Base-by-base conservation (phyloP, 2,888 invertebrate species). In the Trichogramma dendrolimi region DNA sequence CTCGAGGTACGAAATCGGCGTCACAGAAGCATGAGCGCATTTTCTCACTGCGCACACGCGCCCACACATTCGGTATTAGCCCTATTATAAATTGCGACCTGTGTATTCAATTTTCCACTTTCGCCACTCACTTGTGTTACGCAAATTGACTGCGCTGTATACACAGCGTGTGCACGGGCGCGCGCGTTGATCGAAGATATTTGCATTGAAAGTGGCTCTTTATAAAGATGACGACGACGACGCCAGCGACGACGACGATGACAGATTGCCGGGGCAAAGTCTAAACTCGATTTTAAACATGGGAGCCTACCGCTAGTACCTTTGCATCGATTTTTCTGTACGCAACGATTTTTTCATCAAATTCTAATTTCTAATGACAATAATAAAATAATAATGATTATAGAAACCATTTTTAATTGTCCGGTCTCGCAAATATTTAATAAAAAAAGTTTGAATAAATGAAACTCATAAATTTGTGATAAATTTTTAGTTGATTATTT, bases 171-270 rank as follows among this genome's bases (percentile, higher is more conserved):
- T 27, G 27, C 27, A 43, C 43, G 14, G 53, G 3, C 48, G 44
- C 43, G 59, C 58, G 55, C 59, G 56, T 49, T 46, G 59, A 46
- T 46, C 67, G 59, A 62, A 61, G 64, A 66, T 58, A 77, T 77
- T 77, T 77, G 76, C 76, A 77, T 77, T 70, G 74, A 77, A 76
- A 77, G 76, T 77, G 76, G 70, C 72, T 75, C 72, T 75, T 75
- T 58, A 61, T 27, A 61, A 27, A 27, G 27, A 27, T 27, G 27
- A 27, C 27, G 27, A 27, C 27, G 27, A 27, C 27, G 63, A 58
- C 43, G 42, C 41, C 49, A 7, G 40, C 59, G 27, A 14, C 11
- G 40, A 27, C 38, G 42, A 39, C 14, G 11, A n/a, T 38, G 47
- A 43, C 62, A 62, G 62, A 59, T 53, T 59, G 59, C 44, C 47